These are phyloP conservation scores for Antigone vipio DNA, from an alignment of 2,113 vertebrate genomes.

Conservation along the genomic window DNA sequence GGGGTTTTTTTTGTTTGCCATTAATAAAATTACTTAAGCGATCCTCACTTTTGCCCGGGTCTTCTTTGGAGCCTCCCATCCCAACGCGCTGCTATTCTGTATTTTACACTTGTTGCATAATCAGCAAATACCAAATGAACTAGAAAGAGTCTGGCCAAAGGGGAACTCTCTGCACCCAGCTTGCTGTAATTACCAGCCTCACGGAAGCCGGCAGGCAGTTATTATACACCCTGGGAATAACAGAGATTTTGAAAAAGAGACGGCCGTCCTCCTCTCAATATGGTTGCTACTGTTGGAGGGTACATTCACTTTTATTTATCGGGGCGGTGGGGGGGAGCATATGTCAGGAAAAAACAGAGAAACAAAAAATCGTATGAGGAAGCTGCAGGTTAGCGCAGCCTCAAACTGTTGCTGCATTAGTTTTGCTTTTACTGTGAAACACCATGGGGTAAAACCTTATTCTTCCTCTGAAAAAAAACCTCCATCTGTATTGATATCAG, in stretches of 20 bases:
- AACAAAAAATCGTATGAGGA: neutral
- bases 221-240: neutral
- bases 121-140: neutral
- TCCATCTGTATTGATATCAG: slow-evolving; percentile 68
- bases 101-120: slow-evolving; percentile 7
- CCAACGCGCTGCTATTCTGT: neutral
- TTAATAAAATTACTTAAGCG: neutral
- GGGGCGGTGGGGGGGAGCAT: neutral
- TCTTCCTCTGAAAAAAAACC: slow-evolving; percentile 21
- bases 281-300: neutral
- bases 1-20: neutral
- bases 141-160: neutral
- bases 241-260: neutral
- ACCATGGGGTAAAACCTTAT: slow-evolving; percentile 24
- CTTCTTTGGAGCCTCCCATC: neutral
- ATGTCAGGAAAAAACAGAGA: neutral
- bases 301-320: slow-evolving; percentile 3
- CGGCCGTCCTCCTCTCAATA: neutral
- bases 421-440: slow-evolving; percentile 35
- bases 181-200: neutral
- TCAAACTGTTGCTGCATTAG: slow-evolving; percentile 5
- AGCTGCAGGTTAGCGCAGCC: neutral
- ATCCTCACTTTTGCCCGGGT: neutral
- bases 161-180: neutral
- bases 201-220: neutral